phyloP scores from a whole-genome alignment of 2,888 invertebrate species.

The Drepanosiphum platanoidis region DNA sequence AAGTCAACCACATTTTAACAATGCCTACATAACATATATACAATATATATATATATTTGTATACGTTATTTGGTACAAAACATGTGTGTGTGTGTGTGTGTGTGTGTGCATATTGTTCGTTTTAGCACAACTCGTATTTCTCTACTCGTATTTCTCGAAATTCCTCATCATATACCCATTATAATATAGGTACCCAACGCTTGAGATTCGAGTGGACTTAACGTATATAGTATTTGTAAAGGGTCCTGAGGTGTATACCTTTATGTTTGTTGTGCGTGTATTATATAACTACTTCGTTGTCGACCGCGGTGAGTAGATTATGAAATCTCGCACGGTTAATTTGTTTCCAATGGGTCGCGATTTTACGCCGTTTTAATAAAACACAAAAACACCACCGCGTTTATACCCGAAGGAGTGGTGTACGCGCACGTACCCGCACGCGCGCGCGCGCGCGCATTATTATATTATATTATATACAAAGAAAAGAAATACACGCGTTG shows the following conservation, averaged over 20 bases:
- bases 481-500: slow-evolving; percentile 33
- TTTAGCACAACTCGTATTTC: not conserved
- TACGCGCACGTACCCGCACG: not conserved
- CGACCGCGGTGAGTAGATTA: slow-evolving; percentile 37
- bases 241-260: no score
- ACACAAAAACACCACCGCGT: slow-evolving; percentile 12
- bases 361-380: slow-evolving; percentile 53
- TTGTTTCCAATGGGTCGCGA: slow-evolving; percentile 31
- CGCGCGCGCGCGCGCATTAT: not conserved
- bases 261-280: not conserved
- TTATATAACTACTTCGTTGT: slow-evolving; percentile 1
- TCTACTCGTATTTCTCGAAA: not conserved
- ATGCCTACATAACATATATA: no score
- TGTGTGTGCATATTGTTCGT: not conserved
- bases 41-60: not conserved
- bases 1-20: not conserved
- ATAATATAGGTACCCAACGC: not conserved
- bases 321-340: slow-evolving; percentile 56
- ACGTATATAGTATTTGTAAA: not conserved
- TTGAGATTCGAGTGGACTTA: slow-evolving; percentile 20
- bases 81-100: no score
- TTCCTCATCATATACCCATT: no score
- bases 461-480: not conserved
- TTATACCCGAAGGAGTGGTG: not conserved
- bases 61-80: not conserved